Evolutionary conservation across 2,888 invertebrate species (phyloP).

Genomic region (Pandemis corylana): DNA sequence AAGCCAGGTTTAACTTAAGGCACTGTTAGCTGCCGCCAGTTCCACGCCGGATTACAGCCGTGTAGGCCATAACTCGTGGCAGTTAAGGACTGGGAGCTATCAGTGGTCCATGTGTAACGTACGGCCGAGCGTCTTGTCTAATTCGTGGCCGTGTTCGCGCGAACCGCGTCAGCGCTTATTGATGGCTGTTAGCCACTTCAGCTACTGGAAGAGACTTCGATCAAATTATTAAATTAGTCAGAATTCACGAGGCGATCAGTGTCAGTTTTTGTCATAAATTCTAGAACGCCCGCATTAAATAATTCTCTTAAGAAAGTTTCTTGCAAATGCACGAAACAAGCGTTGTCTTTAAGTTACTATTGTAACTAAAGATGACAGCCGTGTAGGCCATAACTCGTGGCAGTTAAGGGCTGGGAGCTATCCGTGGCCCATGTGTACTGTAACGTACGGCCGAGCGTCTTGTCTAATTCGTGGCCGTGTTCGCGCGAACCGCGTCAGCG

Average conservation of each 20-base stretch:
- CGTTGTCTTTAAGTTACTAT: no score
- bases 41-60: conserved; percentile 8
- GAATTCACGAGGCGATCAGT: no score
- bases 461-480: conserved; percentile 63
- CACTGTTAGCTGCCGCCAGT: background rate
- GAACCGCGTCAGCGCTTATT: conserved; percentile 66
- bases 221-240: no score
- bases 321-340: no score
- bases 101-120: conserved; percentile 43
- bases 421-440: conserved; percentile 37
- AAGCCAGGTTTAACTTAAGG: background rate
- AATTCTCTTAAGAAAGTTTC: no score
- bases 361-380: no score
- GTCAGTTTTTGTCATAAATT: no score
- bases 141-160: conserved; percentile 62
- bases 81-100: conserved; percentile 23
- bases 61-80: conserved; percentile 27
- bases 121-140: conserved; percentile 52
- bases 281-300: no score
- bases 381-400: conserved; percentile 11
- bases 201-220: conserved; percentile 42
- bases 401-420: conserved; percentile 21
- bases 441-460: conserved; percentile 46
- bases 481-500: conserved; percentile 62
- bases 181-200: conserved; percentile 51